Evolutionary conservation across 2,888 invertebrate species (phyloP).

Genomic region (Andrena camellia): DNA sequence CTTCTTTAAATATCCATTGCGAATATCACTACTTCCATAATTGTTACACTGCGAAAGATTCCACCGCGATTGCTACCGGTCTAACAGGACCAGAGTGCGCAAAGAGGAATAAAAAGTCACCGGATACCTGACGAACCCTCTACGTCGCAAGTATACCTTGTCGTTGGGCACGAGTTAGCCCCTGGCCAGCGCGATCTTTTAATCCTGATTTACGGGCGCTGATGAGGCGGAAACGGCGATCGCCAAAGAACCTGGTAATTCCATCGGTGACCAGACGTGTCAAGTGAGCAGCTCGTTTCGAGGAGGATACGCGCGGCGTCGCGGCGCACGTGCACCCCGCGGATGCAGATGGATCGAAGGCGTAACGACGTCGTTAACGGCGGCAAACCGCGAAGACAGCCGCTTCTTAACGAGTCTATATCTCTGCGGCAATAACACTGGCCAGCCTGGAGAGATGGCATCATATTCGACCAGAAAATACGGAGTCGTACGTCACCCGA

Average conservation of each 20-base stretch:
- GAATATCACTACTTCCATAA: neutral
- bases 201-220: conserved; percentile 72
- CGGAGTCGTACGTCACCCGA: conserved; percentile 57
- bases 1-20: too few species aligned
- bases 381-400: conserved; percentile 66
- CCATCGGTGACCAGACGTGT: conserved; percentile 53
- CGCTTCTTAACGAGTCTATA: conserved; percentile 60
- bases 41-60: neutral
- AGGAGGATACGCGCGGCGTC: conserved; percentile 18
- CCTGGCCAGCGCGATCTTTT: conserved; percentile 59
- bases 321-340: conserved; percentile 49
- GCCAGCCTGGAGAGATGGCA: conserved; percentile 47
- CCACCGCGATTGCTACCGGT: conserved; percentile 35
- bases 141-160: conserved; percentile 32
- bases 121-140: conserved; percentile 24
- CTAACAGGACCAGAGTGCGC: neutral
- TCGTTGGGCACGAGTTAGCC: conserved; percentile 48
- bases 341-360: conserved; percentile 58
- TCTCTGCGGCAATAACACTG: conserved; percentile 45
- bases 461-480: conserved; percentile 69
- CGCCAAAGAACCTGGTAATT: conserved; percentile 51
- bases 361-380: conserved; percentile 77
- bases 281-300: conserved; percentile 42
- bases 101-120: conserved; percentile 3
- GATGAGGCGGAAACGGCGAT: conserved; percentile 69